phyloP scores from a whole-genome alignment of 2,797 vertebrate species.

The Argentina silus region DNA sequence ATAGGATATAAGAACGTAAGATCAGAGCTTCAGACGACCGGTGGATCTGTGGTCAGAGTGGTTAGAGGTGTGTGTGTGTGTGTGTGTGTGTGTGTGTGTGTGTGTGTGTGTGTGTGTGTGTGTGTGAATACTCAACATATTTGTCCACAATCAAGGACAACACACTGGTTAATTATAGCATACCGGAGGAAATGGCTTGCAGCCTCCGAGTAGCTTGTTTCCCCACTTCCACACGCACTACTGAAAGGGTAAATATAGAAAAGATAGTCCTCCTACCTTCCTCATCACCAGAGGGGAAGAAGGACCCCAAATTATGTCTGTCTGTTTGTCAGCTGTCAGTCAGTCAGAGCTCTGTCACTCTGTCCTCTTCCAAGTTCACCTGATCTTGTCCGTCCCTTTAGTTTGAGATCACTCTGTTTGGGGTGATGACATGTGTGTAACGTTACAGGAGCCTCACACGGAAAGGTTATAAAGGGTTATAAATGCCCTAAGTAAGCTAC shows the following conservation, averaged over 20 bases:
- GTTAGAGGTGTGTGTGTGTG: slow-evolving; percentile 10
- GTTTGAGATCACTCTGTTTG: too few relatives aligned
- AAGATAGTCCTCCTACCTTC: too few relatives aligned
- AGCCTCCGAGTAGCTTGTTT: slow-evolving; percentile 42
- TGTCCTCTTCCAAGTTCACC: too few relatives aligned
- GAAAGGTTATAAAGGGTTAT: too few relatives aligned
- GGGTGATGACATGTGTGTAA: too few relatives aligned
- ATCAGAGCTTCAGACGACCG: neutral
- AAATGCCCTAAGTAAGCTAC: neutral
- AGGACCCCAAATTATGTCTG: neutral
- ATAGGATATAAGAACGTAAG: too few relatives aligned
- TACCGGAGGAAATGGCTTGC: slow-evolving; percentile 46
- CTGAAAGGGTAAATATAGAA: slow-evolving; percentile 40
- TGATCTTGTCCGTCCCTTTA: too few relatives aligned
- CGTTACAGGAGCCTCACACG: too few relatives aligned
- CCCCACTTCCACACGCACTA: slow-evolving; percentile 27
- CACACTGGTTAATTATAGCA: slow-evolving; percentile 57
- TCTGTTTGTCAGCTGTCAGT: neutral
- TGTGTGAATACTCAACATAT: slow-evolving; percentile 43
- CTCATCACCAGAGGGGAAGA: too few relatives aligned
- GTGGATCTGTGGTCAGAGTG: neutral
- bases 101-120: slow-evolving; percentile 20
- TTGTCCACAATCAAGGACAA: slow-evolving; percentile 64
- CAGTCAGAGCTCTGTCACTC: neutral
- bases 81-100: neutral